phyloP scores from a whole-genome alignment of 2,888 invertebrate species.

The Cosmia trapezina region DNA sequence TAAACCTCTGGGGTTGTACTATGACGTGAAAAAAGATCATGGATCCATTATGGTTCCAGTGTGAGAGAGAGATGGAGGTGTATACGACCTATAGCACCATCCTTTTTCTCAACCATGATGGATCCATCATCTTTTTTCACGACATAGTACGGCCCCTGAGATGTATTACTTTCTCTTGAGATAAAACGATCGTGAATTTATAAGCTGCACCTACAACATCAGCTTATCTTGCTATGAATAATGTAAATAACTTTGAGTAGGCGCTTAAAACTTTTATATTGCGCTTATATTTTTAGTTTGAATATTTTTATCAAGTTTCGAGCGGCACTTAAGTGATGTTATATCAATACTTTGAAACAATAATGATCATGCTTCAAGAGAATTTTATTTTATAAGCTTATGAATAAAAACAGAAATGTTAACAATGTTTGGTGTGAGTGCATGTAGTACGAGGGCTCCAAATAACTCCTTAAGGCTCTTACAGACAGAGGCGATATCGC shows the following conservation, averaged over 20 bases:
- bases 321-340: background rate
- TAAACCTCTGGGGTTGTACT: too few species aligned
- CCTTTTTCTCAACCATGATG: too few species aligned
- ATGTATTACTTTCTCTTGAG: conserved; percentile 9
- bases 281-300: conserved; percentile 4
- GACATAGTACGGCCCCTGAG: too few species aligned
- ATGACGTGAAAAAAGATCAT: too few species aligned
- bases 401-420: too few species aligned
- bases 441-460: background rate
- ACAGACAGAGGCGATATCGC: too few species aligned
- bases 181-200: background rate
- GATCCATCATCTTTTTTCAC: too few species aligned
- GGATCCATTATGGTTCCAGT: too few species aligned
- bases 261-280: conserved; percentile 30
- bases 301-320: conserved; percentile 13
- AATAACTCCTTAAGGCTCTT: too few species aligned
- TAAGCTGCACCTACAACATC: conserved; percentile 17
- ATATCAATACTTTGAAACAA: conserved; percentile 16
- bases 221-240: conserved; percentile 33
- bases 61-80: too few species aligned
- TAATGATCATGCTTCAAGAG: background rate
- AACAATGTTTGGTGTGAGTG: background rate
- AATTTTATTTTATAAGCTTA: background rate
- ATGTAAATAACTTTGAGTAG: conserved; percentile 38
- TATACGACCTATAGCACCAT: too few species aligned